Base-by-base conservation (phyloP, 2,797 vertebrate genomes). In the Tachyglossus aculeatus region DNA sequence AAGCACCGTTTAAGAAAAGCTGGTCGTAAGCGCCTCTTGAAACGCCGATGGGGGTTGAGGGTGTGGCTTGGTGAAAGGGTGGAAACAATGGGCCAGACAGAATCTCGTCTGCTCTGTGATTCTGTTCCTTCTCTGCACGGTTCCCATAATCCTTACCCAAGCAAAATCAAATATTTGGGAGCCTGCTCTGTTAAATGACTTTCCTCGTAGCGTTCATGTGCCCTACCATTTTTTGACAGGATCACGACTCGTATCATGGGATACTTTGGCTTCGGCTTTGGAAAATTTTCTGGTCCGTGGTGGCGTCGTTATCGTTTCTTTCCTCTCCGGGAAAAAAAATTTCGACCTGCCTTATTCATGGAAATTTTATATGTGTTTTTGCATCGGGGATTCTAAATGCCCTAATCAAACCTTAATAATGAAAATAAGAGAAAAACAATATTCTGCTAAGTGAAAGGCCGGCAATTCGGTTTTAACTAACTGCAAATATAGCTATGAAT, bases 401-500 rank as follows among this genome's bases (percentile, higher is more conserved):
- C n/a, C 51, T 7, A 47, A 25, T 67, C 71, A 44, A 60, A 14
- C 14, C 22, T 51, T 50, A 54, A 32, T 67, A 70, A 44, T 48
- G 4, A 31, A 2, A 58, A 16, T 13, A 5, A 3, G 10, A n/a
- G 40, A 59, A 39, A 32, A 57, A 3, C 0, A 10, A 65, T 57
- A 39, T 32, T 73, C 25, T 68, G 10, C 15, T 54, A 71, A 47
- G 32, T 65, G 27, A 70, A 56, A 60, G 38, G 12, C 34, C 34
- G 22, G 56, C 14, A 19, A 24, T 55, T 61, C 33, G 29, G 3
- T 67, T 71, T 54, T 36, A 63, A 45, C 62, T n/a, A n/a, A 44
- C 24, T 54, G 12, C 11, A 25, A 59, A 15, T n/a, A n/a, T 32
- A 39, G 40, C 44, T 71, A 25, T 2, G 1, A 61, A 43, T 45